These are phyloP conservation scores for Lipophrys pholis DNA, from an alignment of 2,113 vertebrate species.

Conservation along the genomic window DNA sequence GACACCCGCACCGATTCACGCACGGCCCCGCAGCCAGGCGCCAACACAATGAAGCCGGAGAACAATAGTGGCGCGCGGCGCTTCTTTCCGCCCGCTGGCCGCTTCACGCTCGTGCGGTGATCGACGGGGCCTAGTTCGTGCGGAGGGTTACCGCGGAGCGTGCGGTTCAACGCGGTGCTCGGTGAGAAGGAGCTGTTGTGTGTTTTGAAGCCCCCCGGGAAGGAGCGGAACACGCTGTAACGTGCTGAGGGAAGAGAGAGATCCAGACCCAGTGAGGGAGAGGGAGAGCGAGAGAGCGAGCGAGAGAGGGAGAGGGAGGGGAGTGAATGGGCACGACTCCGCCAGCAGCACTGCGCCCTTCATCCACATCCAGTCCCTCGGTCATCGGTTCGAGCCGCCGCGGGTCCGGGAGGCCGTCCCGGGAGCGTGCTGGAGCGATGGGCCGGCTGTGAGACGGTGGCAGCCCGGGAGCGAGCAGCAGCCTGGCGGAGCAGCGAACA, in stretches of 20 bases:
- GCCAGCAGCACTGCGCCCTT: conserved; percentile 51
- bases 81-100: background rate
- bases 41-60: conserved; percentile 47
- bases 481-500: conserved; percentile 67
- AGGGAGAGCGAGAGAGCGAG: background rate
- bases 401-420: conserved; percentile 16
- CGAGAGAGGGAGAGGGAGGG: conserved; percentile 4
- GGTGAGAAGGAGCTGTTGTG: conserved; percentile 7
- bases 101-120: background rate
- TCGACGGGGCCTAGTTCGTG: conserved; percentile 25
- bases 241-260: conserved; percentile 48
- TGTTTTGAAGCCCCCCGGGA: conserved; percentile 49
- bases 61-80: conserved; percentile 59
- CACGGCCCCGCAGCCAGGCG: conserved; percentile 33
- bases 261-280: conserved; percentile 22
- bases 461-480: conserved; percentile 41
- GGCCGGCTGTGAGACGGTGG: too few relatives aligned
- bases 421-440: conserved; percentile 9
- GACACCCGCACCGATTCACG: conserved; percentile 9
- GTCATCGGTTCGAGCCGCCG: conserved; percentile 28
- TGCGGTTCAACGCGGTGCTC: background rate
- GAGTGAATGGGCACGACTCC: conserved; percentile 69
- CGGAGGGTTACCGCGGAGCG: conserved; percentile 42
- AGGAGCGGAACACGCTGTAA: conserved; percentile 57
- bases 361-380: conserved; percentile 59